phyloP scores from a whole-genome alignment of 2,113 vertebrate species.

The Probosciger aterrimus region DNA sequence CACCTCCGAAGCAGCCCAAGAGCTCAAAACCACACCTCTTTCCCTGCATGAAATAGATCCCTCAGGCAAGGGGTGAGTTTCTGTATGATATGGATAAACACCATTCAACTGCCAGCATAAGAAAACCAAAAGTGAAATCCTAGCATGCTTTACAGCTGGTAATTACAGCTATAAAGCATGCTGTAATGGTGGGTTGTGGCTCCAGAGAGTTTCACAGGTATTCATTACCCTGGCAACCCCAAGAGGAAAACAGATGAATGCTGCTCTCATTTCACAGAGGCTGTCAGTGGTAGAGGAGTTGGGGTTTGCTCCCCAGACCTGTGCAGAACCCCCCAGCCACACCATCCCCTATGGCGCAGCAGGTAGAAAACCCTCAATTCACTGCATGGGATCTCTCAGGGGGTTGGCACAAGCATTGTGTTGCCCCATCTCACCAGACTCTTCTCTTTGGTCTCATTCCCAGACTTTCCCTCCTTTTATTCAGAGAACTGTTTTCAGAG shows the following conservation, averaged over 20 bases:
- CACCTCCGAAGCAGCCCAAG: not conserved
- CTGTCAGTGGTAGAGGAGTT: not conserved
- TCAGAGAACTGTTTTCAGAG: not conserved
- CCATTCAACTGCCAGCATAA: not conserved
- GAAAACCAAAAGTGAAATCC: not conserved
- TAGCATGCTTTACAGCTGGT: not conserved
- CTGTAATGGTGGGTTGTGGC: not conserved
- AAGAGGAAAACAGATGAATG: not conserved
- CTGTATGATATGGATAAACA: not conserved
- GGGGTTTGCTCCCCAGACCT: not conserved
- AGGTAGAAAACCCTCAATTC: not conserved
- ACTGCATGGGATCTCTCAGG: not conserved
- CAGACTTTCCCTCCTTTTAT: not conserved
- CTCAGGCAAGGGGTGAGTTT: not conserved
- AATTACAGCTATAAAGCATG: not conserved
- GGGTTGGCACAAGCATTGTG: fast-evolving
- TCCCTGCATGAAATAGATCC: not conserved
- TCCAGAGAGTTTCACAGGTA: not conserved
- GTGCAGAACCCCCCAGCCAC: not conserved
- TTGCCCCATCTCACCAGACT: not conserved
- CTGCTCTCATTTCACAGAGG: not conserved
- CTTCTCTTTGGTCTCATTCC: not conserved
- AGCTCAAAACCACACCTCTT: not conserved
- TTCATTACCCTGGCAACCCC: not conserved
- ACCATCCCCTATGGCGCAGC: not conserved